Base-by-base conservation (phyloP, 2,888 invertebrate genomes). In the Hyppa rectilinea region DNA sequence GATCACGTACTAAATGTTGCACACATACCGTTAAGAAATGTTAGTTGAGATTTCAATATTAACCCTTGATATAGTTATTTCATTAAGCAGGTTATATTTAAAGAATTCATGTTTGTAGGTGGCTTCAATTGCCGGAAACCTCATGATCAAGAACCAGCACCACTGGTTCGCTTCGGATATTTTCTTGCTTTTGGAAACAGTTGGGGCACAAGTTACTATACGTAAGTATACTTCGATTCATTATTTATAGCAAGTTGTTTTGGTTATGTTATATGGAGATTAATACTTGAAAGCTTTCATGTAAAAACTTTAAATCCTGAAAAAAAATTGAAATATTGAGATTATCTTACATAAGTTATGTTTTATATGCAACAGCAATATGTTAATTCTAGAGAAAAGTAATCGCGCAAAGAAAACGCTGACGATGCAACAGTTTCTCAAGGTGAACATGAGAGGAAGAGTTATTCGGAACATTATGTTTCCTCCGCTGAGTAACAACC, bases 141-240 rank as follows among this genome's bases (percentile, higher is more conserved):
- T 98, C 64, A 96, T 97, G 92, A 95, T 97, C 71, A 98, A 98
- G 88, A 96, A 97, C 84, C 82, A 93, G 9, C 95, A 97, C 80
- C 94, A 91, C 2, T 97, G 97, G 74, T 98, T 98, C 86, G 96
- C 97, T 0, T 98, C 98, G 0, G 98, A 98, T 86, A 88, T 98
- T 29, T 97, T 96, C 84, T 88, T 97, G 34, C 86, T 96, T 0
- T 89, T 96, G 31, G 95, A 90, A 80, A 90, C 90, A 4, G 88
- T 93, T 62, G 92, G 92, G 7, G 93, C 90, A 2, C 86, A 88
- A 74, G n/a, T 94, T 2, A 91, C 91, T 3, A 90, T 93, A 70
- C 77, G 94, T 93, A 84, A 82, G 91, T 88, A 34, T 26, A 50
- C 20, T 50, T 67, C 34, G 9, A 40, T 12, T 40, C 3, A 20